Base-by-base conservation (phyloP, 2,888 invertebrate species). In the Dryocosmus kuriphilus region DNA sequence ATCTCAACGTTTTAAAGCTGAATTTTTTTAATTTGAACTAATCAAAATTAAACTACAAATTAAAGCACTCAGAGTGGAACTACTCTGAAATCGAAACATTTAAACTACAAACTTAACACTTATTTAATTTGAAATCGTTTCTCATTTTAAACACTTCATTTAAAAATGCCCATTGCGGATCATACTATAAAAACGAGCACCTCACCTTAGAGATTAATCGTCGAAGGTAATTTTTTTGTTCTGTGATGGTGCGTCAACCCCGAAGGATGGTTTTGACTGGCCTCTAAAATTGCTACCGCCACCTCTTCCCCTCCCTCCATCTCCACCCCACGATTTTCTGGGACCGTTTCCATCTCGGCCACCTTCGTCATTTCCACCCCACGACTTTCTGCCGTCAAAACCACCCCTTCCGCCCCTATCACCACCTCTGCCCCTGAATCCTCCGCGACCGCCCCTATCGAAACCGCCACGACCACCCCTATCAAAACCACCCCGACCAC, bases 171-270 rank as follows among this genome's bases (percentile, higher is more conserved):
- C n/a, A n/a, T n/a, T n/a, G n/a, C n/a, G n/a, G n/a, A n/a, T n/a
- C n/a, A n/a, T n/a, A n/a, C n/a, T n/a, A n/a, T n/a, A n/a, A n/a
- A n/a, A 55, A 55, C n/a, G 7, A 30, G 22, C 73, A 77, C 57
- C 79, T 82, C 75, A 84, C 84, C 84, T 76, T 67, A 46, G 74
- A 30, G 83, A 79, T 83, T 90, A 90, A 89, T 92, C 88, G 81
- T 95, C 95, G 90, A 96, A 96, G 76, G 93, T 94, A 79, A 96
- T 96, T 92, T 96, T 96, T 93, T 96, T 96, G 91, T 96, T 96
- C 91, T 95, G 94, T 80, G 91, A 83, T n/a, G 93, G 86, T 60
- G 92, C 91, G 78, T 92, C 92, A 4, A 79, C 81, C 5, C 88
- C 89, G 75, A 90, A 90, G 4, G 90, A 89, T 80, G 84, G 88